phyloP scores from a whole-genome alignment of 2,888 invertebrate genomes.

The Atrina japonica region DNA sequence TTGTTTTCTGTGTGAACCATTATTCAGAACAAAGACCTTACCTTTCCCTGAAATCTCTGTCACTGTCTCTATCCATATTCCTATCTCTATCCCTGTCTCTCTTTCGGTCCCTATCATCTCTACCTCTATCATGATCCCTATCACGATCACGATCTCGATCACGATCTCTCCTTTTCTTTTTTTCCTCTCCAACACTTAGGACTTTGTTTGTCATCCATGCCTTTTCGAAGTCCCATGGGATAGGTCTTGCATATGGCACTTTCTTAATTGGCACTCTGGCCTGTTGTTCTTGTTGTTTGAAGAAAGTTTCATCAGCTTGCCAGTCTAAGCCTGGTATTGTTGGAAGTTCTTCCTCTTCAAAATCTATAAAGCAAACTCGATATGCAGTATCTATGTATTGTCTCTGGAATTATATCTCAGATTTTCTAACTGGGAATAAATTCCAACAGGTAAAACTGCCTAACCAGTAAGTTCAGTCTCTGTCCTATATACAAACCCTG shows the following conservation, averaged over 20 bases:
- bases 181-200: conserved; percentile 49
- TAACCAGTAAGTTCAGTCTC: too few species aligned
- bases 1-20: too few species aligned
- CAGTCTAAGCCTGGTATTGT: conserved; percentile 77
- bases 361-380: too few species aligned
- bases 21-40: too few species aligned
- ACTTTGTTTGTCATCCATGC: conserved; percentile 89
- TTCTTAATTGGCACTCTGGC: conserved; percentile 75
- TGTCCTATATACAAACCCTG: too few species aligned
- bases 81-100: conserved; percentile 37
- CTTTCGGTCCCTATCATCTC: conserved; percentile 29
- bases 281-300: conserved; percentile 54
- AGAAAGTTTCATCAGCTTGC: conserved; percentile 65
- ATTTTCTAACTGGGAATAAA: too few species aligned
- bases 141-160: conserved; percentile 12
- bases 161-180: conserved; percentile 9
- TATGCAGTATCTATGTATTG: too few species aligned
- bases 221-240: conserved; percentile 97
- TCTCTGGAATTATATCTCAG: too few species aligned
- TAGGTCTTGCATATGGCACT: conserved; percentile 97
- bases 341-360: conserved; percentile 62
- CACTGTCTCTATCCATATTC: conserved; percentile 28
- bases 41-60: conserved; percentile 9
- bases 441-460: too few species aligned
- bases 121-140: conserved; percentile 25